Conservation (phyloP, 2,797 vertebrate species). For the Avahi laniger region DNA sequence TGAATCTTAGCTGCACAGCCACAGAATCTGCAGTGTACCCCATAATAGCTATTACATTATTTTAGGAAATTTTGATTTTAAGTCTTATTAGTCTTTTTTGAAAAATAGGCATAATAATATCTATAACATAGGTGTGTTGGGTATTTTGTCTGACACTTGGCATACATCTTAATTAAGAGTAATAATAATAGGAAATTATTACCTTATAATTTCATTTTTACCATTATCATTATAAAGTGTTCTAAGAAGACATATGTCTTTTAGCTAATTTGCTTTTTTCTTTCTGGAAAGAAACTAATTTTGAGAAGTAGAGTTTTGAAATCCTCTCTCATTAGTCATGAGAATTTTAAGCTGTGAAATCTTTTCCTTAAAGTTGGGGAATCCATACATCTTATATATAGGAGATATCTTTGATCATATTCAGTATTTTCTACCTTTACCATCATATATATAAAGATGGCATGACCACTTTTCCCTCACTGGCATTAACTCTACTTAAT, state of each 20-base stretch:
- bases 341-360: neutral
- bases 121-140: neutral
- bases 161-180: neutral
- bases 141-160: neutral
- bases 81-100: neutral
- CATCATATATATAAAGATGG: neutral
- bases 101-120: neutral
- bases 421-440: neutral
- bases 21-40: neutral
- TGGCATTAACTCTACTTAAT: neutral
- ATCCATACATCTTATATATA: neutral
- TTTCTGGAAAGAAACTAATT: neutral
- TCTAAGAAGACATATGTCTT: neutral
- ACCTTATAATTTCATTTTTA: neutral
- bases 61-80: neutral
- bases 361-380: neutral
- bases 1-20: neutral
- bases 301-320: neutral
- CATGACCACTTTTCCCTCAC: neutral
- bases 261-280: neutral
- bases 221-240: neutral
- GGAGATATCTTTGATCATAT: neutral
- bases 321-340: neutral
- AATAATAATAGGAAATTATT: neutral
- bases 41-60: neutral